Evolutionary conservation across 2,888 invertebrate species (phyloP), one percentile per base, ranked within the genome.

Genomic region (Hecatera dysodea): DNA sequence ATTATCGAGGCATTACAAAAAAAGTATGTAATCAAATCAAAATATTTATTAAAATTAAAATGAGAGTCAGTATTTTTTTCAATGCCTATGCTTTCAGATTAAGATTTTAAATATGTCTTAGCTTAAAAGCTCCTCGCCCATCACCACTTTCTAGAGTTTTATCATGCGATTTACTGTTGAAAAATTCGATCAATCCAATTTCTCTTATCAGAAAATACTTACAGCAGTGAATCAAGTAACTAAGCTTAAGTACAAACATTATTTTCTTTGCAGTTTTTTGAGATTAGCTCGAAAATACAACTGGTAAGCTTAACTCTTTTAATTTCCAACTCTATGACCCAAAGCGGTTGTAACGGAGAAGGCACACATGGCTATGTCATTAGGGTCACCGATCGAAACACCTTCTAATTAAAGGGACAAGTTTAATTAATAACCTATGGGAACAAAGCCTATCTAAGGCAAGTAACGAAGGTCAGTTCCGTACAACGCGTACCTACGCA

Each of bases 341-440:
- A 12, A 75, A 59, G 19, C 17, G 42, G 42, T 59, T 67, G 66
- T 57, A 48, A 50, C 24, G 3, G n/a, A 22, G 39, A 55, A 72
- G 11, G 19, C 55, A 64, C 60, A 61, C 42, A 56, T 50, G 64
- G 42, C n/a, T 44, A 24, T 52, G 46, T 69, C 69, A 76, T 76
- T 78, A 50, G 36, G 61, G 76, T 76, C 56, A 50, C 36, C 64
- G 56, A 69, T 80, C 64, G 42, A 69, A 80, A 61, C 62, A 75
- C 57, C 48, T 75, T 61, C 36, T 75, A 80, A 78, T 78, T 64
- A 80, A 80, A 78, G 53, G n/a, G 39, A 48, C 17, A 68, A 80
- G 36, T 80, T 75, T 75, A 67, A 73, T 59, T 61, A 71, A 56
- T 61, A 67, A 12, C 57, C 62, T 17, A 46, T 36, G 22, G 22